Evolutionary conservation across 2,888 invertebrate genomes (phyloP), one percentile per base, ranked within the genome.

Genomic region (Amiota communis): DNA sequence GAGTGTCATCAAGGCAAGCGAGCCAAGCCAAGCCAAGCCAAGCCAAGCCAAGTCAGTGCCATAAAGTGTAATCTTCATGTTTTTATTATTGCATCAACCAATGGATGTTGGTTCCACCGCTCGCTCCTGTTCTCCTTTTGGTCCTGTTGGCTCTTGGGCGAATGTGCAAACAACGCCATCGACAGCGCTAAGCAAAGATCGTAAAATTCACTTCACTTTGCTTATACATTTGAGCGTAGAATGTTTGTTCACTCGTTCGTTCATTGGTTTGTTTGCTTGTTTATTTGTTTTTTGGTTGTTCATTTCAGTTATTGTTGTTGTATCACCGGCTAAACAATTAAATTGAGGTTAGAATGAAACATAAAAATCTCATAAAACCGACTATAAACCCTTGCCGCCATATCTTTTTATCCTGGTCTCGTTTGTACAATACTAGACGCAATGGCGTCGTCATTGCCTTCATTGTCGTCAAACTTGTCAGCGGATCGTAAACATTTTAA

Each of bases 291-390:
- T 71, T 68, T 73, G 59, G 61, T 74, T 77, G 72, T 53, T 69
- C 79, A 78, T 74, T 78, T 81, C 87, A 87, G 87, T 87, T 88
- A 89, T 36, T 36, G 36, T 36, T 36, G 36, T 89, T 36, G 36
- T 89, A 88, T 89, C 89, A 89, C 89, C 88, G 89, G 89, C 88
- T 89, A 89, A 89, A 88, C 89, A 89, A 89, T 89, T 89, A 89
- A 89, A 89, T 89, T 89, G 89, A 89, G 88, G 88, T 89, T 89
- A 83, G 84, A 88, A 88, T 87, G 81, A 85, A 82, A 87, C 88
- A 88, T 89, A 89, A 89, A 89, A 86, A 81, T 81, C 81, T 83
- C 88, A 88, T 89, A 89, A 89, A 89, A 89, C 81, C 36, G 81
- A 80, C 82, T 83, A 87, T 89, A 89, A 89, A 89, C 82, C 71